These are phyloP conservation scores for Passerina amoena DNA, from an alignment of 2,113 vertebrate species.

Conservation along the genomic window DNA sequence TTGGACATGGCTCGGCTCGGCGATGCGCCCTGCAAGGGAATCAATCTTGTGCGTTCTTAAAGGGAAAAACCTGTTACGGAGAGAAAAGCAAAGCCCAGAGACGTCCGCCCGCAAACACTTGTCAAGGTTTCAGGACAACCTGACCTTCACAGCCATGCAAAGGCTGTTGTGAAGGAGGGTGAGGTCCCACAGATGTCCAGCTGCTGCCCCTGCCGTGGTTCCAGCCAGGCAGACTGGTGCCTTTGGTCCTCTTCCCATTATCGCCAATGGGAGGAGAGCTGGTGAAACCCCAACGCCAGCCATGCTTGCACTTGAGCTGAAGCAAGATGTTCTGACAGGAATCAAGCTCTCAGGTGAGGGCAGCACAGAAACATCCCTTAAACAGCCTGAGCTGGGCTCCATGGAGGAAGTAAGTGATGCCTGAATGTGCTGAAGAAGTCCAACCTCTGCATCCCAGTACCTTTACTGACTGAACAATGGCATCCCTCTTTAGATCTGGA, in stretches of 20 bases:
- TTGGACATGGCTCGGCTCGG: slow-evolving; percentile 77
- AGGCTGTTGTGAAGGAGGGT: neutral
- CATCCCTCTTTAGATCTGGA: rapidly evolving
- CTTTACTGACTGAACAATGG: neutral
- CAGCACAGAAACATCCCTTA: neutral
- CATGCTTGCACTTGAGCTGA: neutral
- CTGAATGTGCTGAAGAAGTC: neutral
- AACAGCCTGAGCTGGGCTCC: neutral
- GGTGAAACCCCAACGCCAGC: neutral
- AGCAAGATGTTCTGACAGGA: neutral
- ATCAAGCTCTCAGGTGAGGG: neutral
- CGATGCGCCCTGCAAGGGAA: slow-evolving; percentile 77
- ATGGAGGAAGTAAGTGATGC: neutral
- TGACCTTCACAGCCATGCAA: neutral
- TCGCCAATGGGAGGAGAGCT: neutral
- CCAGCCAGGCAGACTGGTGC: neutral
- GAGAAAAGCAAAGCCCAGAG: slow-evolving; percentile 14
- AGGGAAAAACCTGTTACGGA: slow-evolving; percentile 64
- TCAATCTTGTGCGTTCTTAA: slow-evolving; percentile 77
- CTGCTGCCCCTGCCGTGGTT: neutral
- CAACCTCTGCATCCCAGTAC: neutral
- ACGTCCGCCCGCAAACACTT: neutral
- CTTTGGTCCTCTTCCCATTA: neutral
- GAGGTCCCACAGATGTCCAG: neutral
- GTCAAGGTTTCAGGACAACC: neutral